Percentiles rank a stretch among this genome's conserved stretches.
Evolutionary conservation across 2,888 invertebrate species (phyloP).

Genomic region (Pseudococcus longispinus): DNA sequence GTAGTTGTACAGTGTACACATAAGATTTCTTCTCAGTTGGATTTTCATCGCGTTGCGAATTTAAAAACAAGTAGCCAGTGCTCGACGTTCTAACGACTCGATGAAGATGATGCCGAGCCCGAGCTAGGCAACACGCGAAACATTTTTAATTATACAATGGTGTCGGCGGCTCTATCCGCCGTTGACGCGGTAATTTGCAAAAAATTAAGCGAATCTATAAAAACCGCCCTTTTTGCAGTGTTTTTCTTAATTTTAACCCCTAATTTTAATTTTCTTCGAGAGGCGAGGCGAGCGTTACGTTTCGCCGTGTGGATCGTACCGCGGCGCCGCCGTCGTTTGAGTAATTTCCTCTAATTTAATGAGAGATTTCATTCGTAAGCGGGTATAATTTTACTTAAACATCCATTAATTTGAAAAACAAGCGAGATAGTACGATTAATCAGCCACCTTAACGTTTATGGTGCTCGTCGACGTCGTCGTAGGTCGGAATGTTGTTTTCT

Average conservation of each 20-base stretch:
- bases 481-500: neutral
- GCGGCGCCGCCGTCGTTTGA: conserved; percentile 11
- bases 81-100: neutral
- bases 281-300: neutral
- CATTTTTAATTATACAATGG: neutral
- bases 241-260: conserved; percentile 25
- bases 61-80: neutral
- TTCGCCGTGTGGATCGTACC: neutral
- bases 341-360: conserved; percentile 43
- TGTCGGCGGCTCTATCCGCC: neutral
- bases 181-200: conserved; percentile 28
- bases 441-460: conserved; percentile 31
- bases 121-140: neutral
- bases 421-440: conserved; percentile 28
- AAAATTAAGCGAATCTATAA: conserved; percentile 42
- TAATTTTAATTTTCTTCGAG: conserved; percentile 2
- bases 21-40: neutral
- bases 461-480: neutral
- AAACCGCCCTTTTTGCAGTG: neutral
- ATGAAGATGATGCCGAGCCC: too few relatives aligned
- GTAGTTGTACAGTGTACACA: neutral
- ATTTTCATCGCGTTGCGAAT: neutral
- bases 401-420: conserved; percentile 40
- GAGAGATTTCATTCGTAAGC: conserved; percentile 23
- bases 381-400: conserved; percentile 39